These are phyloP conservation scores for Aldabrachelys gigantea DNA, from an alignment of 2,113 vertebrate genomes.

Conservation along the genomic window DNA sequence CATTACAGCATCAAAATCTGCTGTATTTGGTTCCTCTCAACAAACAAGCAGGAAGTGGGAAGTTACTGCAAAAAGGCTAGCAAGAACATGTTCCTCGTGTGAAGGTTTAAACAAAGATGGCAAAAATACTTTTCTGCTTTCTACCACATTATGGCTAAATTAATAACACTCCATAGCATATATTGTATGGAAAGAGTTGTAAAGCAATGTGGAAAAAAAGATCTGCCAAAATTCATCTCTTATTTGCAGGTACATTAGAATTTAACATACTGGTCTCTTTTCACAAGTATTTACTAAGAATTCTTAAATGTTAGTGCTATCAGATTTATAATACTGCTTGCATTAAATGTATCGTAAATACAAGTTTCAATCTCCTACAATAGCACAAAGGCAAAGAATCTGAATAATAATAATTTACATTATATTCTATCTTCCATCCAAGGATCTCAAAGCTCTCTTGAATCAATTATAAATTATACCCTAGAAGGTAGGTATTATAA, in stretches of 20 bases:
- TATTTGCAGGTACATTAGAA: slow-evolving; percentile 55
- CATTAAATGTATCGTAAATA: slow-evolving; percentile 58
- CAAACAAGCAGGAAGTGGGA: rapidly evolving
- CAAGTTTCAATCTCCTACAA: background rate
- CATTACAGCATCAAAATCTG: background rate
- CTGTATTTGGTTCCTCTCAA: background rate
- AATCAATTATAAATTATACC: slow-evolving; percentile 5
- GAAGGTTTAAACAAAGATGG: slow-evolving; percentile 33
- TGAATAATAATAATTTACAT: slow-evolving; percentile 31
- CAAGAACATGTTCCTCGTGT: slow-evolving; percentile 28
- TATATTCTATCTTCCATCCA: background rate
- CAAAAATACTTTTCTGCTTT: background rate
- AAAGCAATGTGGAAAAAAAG: slow-evolving; percentile 54
- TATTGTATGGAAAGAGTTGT: slow-evolving; percentile 41
- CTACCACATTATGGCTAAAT: slow-evolving; percentile 3
- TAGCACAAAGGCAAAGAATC: slow-evolving; percentile 45
- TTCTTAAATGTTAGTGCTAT: slow-evolving; percentile 51
- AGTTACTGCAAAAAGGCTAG: background rate
- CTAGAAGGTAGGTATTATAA: background rate
- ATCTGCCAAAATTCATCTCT: slow-evolving; percentile 72
- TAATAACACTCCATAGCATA: slow-evolving; percentile 33
- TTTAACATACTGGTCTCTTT: slow-evolving; percentile 60
- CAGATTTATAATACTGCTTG: slow-evolving; percentile 54
- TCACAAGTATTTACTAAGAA: slow-evolving; percentile 64
- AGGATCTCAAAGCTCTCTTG: slow-evolving; percentile 18